Base-by-base conservation (phyloP, 2,797 vertebrate species). In the Ctenopoma kingsleyae region DNA sequence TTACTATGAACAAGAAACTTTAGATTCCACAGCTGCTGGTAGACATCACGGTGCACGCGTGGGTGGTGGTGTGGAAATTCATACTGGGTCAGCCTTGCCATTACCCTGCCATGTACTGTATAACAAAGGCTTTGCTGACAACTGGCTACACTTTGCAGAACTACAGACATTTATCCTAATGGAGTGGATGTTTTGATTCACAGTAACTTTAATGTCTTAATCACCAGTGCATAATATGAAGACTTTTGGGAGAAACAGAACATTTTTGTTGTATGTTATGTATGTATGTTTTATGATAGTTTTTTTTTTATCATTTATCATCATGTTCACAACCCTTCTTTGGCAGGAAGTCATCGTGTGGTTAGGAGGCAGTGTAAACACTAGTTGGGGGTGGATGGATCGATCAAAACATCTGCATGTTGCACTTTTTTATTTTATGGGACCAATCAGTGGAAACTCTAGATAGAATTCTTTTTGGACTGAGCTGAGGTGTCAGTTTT, bases 21-120 rank as follows among this genome's bases (percentile, higher is more conserved):
- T 68, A 82, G 85, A 92, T 88, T 89, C 86, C 87, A 80, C 92
- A 93, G 91, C 91, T 94, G 92, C 88, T 88, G 87, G 71, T 83
- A 89, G 86, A 83, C 84, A 82, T 90, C 92, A 92, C 78, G 51
- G 59, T 78, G 83, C 81, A 78, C 76, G 88, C 76, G 85, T 85
- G 72, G 82, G 86, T 69, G 78, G 43, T 30, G 84, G 83, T 71
- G 83, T 72, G 74, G 80, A 78, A 88, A 86, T 77, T 76, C 70
- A 64, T 57, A 67, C 49, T 35, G 61, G 73, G 67, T 71, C 69
- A 70, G 74, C 53, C 62, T 67, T 38, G 35, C 60, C 67, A 70
- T 77, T 78, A 83, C 75, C 59, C 40, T 67, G 71, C 75, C 75
- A 58, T 16, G 61, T 36, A 49, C 15, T 66, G 74, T 54, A 41